A percentile compares a stretch with the other conserved stretches of the same genome.
These are phyloP conservation scores for Nematolebias whitei DNA, from an alignment of 2,113 vertebrate genomes.

Conservation along the genomic window DNA sequence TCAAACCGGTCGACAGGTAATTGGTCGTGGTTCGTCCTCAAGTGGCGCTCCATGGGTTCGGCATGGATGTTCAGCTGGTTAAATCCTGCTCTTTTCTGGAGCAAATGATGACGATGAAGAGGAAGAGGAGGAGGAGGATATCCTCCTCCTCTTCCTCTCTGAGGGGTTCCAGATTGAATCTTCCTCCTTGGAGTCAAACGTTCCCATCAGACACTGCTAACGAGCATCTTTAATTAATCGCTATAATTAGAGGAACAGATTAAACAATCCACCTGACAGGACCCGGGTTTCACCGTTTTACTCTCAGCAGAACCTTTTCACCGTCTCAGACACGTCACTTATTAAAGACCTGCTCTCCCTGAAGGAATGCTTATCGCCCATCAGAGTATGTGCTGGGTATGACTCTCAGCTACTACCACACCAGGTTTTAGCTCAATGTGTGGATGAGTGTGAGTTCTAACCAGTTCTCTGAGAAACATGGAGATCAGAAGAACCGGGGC, in stretches of 20 bases:
- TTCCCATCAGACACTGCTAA: constrained; percentile 68
- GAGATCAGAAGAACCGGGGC: too few relatives aligned
- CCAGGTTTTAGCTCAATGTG: too few relatives aligned
- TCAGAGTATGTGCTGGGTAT: too few relatives aligned
- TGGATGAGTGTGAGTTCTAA: too few relatives aligned
- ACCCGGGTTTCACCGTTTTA: constrained; percentile 43
- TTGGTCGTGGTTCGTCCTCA: too few relatives aligned
- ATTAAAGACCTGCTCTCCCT: too few relatives aligned
- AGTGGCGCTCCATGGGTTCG: too few relatives aligned
- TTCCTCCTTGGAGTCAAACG: constrained; percentile 35
- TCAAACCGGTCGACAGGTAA: too few relatives aligned
- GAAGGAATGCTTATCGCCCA: too few relatives aligned
- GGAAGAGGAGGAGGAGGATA: constrained; percentile 13
- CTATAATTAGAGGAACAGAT: constrained; percentile 72
- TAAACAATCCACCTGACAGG: constrained; percentile 52
- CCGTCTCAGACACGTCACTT: neutral
- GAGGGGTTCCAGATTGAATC: constrained; percentile 44
- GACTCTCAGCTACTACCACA: too few relatives aligned
- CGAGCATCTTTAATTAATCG: constrained; percentile 70
- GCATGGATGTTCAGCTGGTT: too few relatives aligned
- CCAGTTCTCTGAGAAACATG: too few relatives aligned
- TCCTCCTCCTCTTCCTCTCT: neutral
- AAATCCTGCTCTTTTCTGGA: neutral
- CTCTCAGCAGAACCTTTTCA: neutral
- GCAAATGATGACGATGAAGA: neutral